phyloP scores from a whole-genome alignment of 1,140 invertebrate genomes.

The Tribolium madens region DNA sequence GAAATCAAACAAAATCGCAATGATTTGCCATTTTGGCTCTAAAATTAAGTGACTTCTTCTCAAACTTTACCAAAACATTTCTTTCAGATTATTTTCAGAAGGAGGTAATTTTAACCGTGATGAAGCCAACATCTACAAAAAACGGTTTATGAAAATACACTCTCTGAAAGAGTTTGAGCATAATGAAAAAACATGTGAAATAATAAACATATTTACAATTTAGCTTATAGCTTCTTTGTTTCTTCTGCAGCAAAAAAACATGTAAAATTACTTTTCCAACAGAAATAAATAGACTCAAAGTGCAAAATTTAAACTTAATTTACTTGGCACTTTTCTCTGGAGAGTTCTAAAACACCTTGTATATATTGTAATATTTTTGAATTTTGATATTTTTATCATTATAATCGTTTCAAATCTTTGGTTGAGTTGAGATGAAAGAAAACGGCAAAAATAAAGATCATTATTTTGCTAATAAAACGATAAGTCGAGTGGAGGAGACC shows the following conservation, averaged over 20 bases:
- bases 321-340: no score
- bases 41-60: background rate
- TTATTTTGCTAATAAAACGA: background rate
- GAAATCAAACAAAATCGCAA: constrained; percentile 25
- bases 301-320: no score
- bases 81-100: constrained; percentile 49
- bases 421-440: background rate
- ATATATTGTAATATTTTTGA: background rate
- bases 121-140: constrained; percentile 43
- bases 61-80: constrained; percentile 20
- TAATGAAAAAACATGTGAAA: constrained; percentile 3
- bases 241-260: no score
- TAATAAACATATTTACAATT: no score
- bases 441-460: background rate
- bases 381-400: background rate
- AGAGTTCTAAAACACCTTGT: no score
- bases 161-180: constrained; percentile 4
- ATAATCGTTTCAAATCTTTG: background rate
- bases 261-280: no score
- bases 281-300: no score
- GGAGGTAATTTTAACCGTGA: constrained; percentile 44
- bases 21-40: constrained; percentile 15
- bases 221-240: no score
- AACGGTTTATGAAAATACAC: constrained; percentile 43
- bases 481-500: background rate